Conservation (phyloP, 2,888 invertebrate genomes). For the Trisateles emortualis region DNA sequence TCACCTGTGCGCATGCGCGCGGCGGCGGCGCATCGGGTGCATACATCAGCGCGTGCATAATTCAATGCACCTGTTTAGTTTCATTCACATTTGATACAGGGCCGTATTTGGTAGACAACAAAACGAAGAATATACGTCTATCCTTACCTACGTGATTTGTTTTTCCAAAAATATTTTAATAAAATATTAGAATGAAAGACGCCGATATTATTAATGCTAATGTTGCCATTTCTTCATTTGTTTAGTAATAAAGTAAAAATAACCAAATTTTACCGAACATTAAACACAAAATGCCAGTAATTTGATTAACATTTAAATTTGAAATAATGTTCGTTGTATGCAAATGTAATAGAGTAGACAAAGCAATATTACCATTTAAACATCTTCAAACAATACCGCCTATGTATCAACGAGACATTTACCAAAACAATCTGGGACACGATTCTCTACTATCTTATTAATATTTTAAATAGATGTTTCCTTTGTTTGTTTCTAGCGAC, state of each 20-base stretch:
- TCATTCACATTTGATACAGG: constrained; percentile 43
- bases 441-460: constrained; percentile 11
- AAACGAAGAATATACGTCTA: neutral
- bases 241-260: constrained; percentile 7
- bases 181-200: neutral
- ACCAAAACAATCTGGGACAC: constrained; percentile 37
- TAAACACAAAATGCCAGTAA: constrained; percentile 42
- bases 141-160: neutral
- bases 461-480: constrained; percentile 13
- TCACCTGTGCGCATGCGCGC: constrained; percentile 46
- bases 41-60: constrained; percentile 51
- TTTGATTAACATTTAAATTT: constrained; percentile 51
- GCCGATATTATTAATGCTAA: constrained; percentile 9
- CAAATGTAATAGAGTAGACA: constrained; percentile 46
- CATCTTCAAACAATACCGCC: constrained; percentile 50
- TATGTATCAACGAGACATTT: constrained; percentile 40
- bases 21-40: constrained; percentile 44
- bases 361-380: constrained; percentile 50
- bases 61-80: constrained; percentile 54
- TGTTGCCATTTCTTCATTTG: constrained; percentile 3
- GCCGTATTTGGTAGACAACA: constrained; percentile 22
- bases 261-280: constrained; percentile 34
- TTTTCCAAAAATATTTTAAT: neutral
- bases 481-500: constrained; percentile 13
- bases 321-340: constrained; percentile 46